Conservation (phyloP, 2,888 invertebrate genomes). For the Maniola hyperantus region DNA sequence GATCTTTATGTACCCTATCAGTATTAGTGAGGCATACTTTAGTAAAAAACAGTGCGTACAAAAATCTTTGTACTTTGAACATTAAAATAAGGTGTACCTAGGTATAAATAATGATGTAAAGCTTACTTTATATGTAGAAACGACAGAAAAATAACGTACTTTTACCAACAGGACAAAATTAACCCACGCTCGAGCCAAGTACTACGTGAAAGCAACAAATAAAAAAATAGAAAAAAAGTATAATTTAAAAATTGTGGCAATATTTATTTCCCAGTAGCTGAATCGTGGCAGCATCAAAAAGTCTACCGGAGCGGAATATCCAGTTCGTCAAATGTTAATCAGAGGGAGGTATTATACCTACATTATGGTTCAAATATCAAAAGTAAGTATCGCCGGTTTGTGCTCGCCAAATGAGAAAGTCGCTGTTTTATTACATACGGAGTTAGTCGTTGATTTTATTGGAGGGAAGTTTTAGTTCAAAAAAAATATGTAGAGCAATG, state of each 20-base stretch:
- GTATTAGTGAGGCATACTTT: too few species aligned
- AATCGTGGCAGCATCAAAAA: constrained; percentile 66
- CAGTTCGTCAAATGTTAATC: constrained; percentile 79
- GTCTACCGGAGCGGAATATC: constrained; percentile 74
- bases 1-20: too few species aligned
- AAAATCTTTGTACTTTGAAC: too few species aligned
- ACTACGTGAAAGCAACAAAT: constrained; percentile 22
- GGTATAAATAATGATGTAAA: too few species aligned
- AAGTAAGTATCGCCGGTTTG: constrained; percentile 67
- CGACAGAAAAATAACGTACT: constrained; percentile 1
- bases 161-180: constrained; percentile 12
- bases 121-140: neutral
- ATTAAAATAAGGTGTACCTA: too few species aligned
- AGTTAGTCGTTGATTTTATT: constrained; percentile 15
- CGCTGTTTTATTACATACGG: constrained; percentile 37
- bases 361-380: constrained; percentile 79
- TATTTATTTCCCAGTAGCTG: constrained; percentile 52
- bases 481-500: too few species aligned
- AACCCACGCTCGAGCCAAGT: constrained; percentile 20
- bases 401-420: constrained; percentile 61
- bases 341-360: constrained; percentile 72
- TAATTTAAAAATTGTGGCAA: constrained; percentile 38
- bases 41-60: too few species aligned
- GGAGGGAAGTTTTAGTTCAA: neutral
- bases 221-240: constrained; percentile 27